A percentile compares a stretch with the other conserved stretches of the same genome.
Evolutionary conservation across 2,113 vertebrate species (phyloP).

Genomic region (Syngnathus scovelli): DNA sequence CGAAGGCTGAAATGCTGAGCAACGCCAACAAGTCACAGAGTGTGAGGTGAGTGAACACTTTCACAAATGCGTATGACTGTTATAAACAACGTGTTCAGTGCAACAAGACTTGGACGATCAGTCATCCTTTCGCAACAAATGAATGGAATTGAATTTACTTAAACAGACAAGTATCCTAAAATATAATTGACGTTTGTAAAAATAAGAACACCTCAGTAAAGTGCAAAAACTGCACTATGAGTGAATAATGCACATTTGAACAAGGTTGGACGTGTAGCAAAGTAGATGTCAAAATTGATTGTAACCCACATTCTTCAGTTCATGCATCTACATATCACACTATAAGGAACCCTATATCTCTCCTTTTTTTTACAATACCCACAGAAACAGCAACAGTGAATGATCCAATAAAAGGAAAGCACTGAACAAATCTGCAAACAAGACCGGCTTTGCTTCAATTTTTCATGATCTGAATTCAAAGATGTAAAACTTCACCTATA

Average conservation of each 20-base stretch:
- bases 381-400: slow-evolving; percentile 15
- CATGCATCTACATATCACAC: slow-evolving; percentile 76
- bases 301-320: slow-evolving; percentile 82
- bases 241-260: slow-evolving; percentile 87
- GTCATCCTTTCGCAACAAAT: slow-evolving; percentile 3
- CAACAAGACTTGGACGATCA: slow-evolving; percentile 40
- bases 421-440: not conserved
- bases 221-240: slow-evolving; percentile 74
- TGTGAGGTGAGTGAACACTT: not conserved
- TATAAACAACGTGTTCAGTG: slow-evolving; percentile 14
- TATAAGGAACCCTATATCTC: slow-evolving; percentile 54
- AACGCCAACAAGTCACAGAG: slow-evolving; percentile 9
- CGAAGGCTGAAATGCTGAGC: not conserved
- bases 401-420: slow-evolving; percentile 11
- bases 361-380: slow-evolving; percentile 36
- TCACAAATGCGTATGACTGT: slow-evolving; percentile 5
- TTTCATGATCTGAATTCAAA: not conserved
- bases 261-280: slow-evolving; percentile 87
- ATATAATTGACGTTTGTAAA: slow-evolving; percentile 56
- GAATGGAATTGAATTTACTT: slow-evolving; percentile 48
- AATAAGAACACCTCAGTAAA: slow-evolving; percentile 76
- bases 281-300: slow-evolving; percentile 90
- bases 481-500: not conserved
- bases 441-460: not conserved
- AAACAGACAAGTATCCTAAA: slow-evolving; percentile 55